Evolutionary conservation across 2,888 invertebrate species (phyloP), one percentile per base, ranked within the genome.

Genomic region (Mechanitis mazaeus): DNA sequence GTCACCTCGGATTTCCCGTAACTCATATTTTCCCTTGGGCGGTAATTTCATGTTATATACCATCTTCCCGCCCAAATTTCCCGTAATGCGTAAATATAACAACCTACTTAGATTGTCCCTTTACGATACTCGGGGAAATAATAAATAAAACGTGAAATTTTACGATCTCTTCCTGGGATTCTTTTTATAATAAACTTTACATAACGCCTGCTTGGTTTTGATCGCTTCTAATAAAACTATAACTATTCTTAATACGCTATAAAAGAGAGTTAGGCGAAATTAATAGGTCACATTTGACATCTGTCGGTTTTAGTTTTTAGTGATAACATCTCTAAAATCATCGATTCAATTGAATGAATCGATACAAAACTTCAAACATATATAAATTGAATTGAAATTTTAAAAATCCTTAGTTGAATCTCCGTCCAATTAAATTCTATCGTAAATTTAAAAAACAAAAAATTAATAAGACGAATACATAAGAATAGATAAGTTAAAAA

Each of bases 1-100:
- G 62, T 65, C 67, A 58, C 55, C 54, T 50, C 46, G 64, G 62
- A 59, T 59, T 59, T 62, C 61, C 57, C 61, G 59, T 61, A 60
- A 67, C 59, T 64, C 64, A 62, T 58, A 57, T 54, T 55, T 38
- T 61, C 63, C 68, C 63, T 47, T 54, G 58, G 63, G 65, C 56
- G 60, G 50, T 60, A 63, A 63, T 63, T 58, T 62, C 59, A 50
- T 35, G 46, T 63, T 63, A 65, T 59, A 59, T 60, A 63, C 60
- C 58, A 56, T 65, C 50, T 57, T 60, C 58, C 60, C 58, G 46
- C 33, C 55, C 47, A 62, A 59, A 62, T 62, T 56, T 50, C 53
- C 56, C 45, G 55, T 58, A 62, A 61, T 54, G 56, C 50, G 50
- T 58, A 58, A 50, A 58, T 58, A 61, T 61, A 55, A 55, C 55